A percentile compares a stretch with the other conserved stretches of the same genome.
These are phyloP conservation scores for Diploscapter pachys DNA, from an alignment of 1,140 invertebrate species.

Conservation along the genomic window DNA sequence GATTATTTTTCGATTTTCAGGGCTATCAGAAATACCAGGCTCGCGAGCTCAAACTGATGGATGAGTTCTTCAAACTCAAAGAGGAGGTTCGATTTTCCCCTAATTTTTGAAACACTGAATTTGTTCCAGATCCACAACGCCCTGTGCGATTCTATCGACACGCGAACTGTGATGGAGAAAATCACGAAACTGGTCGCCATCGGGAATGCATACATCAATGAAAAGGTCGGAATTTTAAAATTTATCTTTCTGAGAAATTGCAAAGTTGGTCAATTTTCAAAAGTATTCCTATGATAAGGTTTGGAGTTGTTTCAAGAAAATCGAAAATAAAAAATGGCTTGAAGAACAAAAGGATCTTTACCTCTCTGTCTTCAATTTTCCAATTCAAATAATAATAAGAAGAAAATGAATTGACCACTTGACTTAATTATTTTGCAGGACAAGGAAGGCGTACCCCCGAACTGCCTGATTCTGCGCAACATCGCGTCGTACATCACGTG, in stretches of 20 bases:
- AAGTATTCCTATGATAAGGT: too few species aligned
- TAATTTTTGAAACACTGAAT: slow-evolving; percentile 51
- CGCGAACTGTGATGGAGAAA: slow-evolving; percentile 75
- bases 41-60: slow-evolving; percentile 24
- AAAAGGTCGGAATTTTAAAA: slow-evolving; percentile 60
- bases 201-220: slow-evolving; percentile 79
- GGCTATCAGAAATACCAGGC: slow-evolving; percentile 27
- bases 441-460: slow-evolving; percentile 46
- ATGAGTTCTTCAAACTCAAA: slow-evolving; percentile 62
- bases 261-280: too few species aligned
- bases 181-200: slow-evolving; percentile 77
- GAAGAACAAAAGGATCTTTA: slow-evolving; percentile 36
- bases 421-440: slow-evolving; percentile 29
- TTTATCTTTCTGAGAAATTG: slow-evolving; percentile 21
- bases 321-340: too few species aligned
- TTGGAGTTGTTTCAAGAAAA: too few species aligned
- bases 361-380: slow-evolving; percentile 42
- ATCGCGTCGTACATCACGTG: slow-evolving; percentile 75
- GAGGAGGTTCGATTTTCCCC: slow-evolving; percentile 61
- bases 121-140: slow-evolving; percentile 75
- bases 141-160: slow-evolving; percentile 92
- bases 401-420: slow-evolving; percentile 31
- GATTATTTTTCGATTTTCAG: slow-evolving; percentile 4
- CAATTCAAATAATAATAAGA: slow-evolving; percentile 64
- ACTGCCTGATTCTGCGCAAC: slow-evolving; percentile 63